Conservation (phyloP, 2,888 invertebrate genomes). For the Machimus atricapillus region DNA sequence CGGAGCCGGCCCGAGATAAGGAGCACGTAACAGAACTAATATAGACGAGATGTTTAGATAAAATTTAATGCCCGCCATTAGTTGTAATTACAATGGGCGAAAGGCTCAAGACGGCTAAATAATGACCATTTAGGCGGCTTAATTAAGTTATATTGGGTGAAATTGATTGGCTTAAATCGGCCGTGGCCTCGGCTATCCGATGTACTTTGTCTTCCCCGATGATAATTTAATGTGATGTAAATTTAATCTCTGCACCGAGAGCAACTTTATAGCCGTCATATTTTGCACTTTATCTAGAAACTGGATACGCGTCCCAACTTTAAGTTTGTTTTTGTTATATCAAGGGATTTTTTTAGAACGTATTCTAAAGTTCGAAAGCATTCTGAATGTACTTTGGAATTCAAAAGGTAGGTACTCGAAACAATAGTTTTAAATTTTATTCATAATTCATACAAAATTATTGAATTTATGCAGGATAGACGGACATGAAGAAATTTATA, state of each 20-base stretch:
- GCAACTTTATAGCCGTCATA: not conserved
- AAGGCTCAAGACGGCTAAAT: conserved; percentile 13
- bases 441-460: too few relatives aligned
- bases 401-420: too few relatives aligned
- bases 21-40: conserved; percentile 24
- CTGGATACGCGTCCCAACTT: not conserved
- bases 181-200: not conserved
- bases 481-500: too few relatives aligned
- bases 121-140: conserved; percentile 22
- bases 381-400: not conserved
- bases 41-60: conserved; percentile 24
- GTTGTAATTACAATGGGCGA: conserved; percentile 27
- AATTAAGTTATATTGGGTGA: conserved; percentile 18
- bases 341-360: not conserved
- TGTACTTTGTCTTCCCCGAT: not conserved
- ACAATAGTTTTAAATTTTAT: too few relatives aligned
- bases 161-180: not conserved
- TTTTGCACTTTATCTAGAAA: not conserved
- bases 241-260: not conserved
- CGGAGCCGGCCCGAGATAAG: not conserved
- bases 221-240: not conserved
- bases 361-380: not conserved
- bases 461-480: too few relatives aligned
- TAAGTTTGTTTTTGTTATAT: not conserved
- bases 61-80: conserved; percentile 27